Conservation (phyloP, 2,888 invertebrate genomes). For the Drosophila emarginata region DNA sequence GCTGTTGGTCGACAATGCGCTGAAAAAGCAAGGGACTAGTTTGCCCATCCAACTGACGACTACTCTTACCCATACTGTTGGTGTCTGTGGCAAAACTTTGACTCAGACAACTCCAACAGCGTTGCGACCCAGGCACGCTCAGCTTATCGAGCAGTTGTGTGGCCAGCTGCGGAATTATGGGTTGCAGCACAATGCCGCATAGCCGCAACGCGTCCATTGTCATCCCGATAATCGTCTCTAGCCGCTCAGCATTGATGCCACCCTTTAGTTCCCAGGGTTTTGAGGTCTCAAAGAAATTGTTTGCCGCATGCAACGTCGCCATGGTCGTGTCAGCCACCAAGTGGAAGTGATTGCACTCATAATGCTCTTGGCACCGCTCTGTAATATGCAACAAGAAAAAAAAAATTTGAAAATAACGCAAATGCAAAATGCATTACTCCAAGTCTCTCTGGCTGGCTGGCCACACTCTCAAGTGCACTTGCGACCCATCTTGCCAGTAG, state of each 20-base stretch:
- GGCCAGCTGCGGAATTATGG: slow-evolving; percentile 91
- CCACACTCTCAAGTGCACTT: slow-evolving; percentile 65
- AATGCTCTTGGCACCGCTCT: slow-evolving; percentile 87
- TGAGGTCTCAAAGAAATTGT: slow-evolving; percentile 92
- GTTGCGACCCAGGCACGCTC: slow-evolving; percentile 82
- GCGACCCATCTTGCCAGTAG: slow-evolving; percentile 20
- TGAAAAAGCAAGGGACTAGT: slow-evolving; percentile 78
- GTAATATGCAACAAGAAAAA: slow-evolving; percentile 52
- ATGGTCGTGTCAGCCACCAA: slow-evolving; percentile 91
- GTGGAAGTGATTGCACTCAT: slow-evolving; percentile 90
- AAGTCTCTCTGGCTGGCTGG: slow-evolving; percentile 39
- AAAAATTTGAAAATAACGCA: slow-evolving; percentile 39
- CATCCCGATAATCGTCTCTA: slow-evolving; percentile 90
- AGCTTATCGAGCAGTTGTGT: slow-evolving; percentile 88
- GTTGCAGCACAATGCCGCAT: slow-evolving; percentile 90
- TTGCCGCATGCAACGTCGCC: slow-evolving; percentile 89
- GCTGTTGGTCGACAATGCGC: slow-evolving; percentile 68
- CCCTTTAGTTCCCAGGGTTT: slow-evolving; percentile 94
- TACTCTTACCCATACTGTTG: slow-evolving; percentile 17
- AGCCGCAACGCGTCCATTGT: slow-evolving; percentile 93
- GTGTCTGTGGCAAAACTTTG: slow-evolving; percentile 65
- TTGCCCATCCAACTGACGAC: slow-evolving; percentile 45
- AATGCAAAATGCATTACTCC: slow-evolving; percentile 53
- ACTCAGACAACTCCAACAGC: slow-evolving; percentile 84
- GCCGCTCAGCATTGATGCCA: slow-evolving; percentile 83